Evolutionary conservation across 2,797 vertebrate species (phyloP).

Genomic region (Eulemur mongoz): DNA sequence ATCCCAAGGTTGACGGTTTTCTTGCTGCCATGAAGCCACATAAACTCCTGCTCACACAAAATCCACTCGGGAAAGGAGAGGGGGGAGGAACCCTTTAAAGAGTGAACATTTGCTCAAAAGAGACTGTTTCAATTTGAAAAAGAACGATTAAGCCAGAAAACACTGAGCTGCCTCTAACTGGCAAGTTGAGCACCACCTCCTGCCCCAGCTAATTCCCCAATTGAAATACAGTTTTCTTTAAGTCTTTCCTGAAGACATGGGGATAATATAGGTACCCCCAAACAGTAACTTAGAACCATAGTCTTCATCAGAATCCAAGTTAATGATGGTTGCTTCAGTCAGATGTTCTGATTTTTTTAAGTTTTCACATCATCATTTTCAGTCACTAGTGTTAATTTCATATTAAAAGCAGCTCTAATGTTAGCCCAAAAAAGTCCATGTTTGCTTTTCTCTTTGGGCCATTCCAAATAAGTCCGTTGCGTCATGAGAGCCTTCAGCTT

Average conservation of each 20-base stretch:
- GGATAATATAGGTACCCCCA: neutral
- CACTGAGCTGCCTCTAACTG: neutral
- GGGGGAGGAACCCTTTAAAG: neutral
- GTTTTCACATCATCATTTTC: neutral
- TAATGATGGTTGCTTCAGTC: neutral
- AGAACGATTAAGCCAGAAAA: neutral
- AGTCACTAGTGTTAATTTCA: conserved; percentile 62
- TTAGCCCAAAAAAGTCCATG: conserved; percentile 92
- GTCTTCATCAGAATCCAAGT: neutral
- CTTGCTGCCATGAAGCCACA: neutral
- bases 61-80: neutral
- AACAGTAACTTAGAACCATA: neutral
- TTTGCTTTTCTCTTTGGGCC: conserved; percentile 91
- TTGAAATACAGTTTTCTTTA: neutral
- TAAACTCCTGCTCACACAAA: neutral
- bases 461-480: conserved; percentile 91
- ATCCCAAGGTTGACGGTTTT: neutral
- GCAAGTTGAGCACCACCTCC: neutral
- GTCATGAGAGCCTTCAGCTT: conserved; percentile 92
- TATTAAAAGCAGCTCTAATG: conserved; percentile 88
- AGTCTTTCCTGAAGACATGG: neutral
- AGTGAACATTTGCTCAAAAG: neutral
- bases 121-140: neutral
- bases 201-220: neutral
- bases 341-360: neutral